Conservation (phyloP, 2,888 invertebrate species). For the Deroplatys truncata region DNA sequence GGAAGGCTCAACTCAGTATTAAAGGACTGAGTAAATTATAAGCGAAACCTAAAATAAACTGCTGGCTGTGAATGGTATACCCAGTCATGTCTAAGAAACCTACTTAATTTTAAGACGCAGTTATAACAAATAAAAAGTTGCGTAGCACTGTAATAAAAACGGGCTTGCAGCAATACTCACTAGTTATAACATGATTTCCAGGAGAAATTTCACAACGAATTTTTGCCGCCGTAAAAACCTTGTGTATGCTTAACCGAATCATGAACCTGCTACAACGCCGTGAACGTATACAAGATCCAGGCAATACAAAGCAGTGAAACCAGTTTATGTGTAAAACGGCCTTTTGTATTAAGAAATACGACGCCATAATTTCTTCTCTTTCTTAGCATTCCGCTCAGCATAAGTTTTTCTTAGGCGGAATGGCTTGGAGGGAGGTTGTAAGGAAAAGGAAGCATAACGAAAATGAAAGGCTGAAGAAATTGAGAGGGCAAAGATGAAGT, state of each 20-base stretch:
- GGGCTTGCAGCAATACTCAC: too few relatives aligned
- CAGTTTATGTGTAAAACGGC: constrained; percentile 25
- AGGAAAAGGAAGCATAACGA: not conserved
- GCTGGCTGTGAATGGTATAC: too few relatives aligned
- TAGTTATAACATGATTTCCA: too few relatives aligned
- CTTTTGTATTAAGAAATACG: constrained; percentile 27
- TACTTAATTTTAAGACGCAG: too few relatives aligned
- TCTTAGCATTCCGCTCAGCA: constrained; percentile 12
- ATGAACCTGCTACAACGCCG: not conserved
- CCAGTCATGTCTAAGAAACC: too few relatives aligned
- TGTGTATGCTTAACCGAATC: not conserved
- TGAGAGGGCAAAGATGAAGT: constrained; percentile 28
- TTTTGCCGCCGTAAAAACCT: not conserved
- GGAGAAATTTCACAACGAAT: not conserved
- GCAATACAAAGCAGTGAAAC: constrained; percentile 8
- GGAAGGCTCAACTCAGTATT: too few relatives aligned
- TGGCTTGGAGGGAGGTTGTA: not conserved
- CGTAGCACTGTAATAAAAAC: too few relatives aligned
- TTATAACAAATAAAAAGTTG: too few relatives aligned
- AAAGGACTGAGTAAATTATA: too few relatives aligned
- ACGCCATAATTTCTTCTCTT: constrained; percentile 21
- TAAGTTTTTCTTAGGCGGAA: constrained; percentile 22
- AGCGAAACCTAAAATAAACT: too few relatives aligned
- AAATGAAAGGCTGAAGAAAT: constrained; percentile 17
- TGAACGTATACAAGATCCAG: not conserved